Evolutionary conservation across 2,113 vertebrate genomes (phyloP).

Genomic region (Chaetodon trifascialis): DNA sequence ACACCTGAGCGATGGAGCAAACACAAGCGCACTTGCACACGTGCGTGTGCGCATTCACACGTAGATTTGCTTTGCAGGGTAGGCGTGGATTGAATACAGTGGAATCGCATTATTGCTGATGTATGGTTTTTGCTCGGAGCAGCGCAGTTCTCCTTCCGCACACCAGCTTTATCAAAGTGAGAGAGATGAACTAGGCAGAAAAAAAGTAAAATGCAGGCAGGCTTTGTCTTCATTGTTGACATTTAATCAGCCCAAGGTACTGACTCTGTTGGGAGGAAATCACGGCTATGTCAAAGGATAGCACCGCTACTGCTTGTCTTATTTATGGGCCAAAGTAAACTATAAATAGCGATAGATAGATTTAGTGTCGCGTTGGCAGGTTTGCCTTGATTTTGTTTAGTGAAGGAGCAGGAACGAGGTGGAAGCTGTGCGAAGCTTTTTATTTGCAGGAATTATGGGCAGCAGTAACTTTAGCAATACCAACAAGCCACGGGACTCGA

Average conservation of each 20-base stretch:
- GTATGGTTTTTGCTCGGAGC: constrained; percentile 71
- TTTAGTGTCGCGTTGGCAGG: constrained; percentile 26
- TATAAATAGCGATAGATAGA: constrained; percentile 53
- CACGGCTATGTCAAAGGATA: constrained; percentile 80
- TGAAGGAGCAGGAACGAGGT: constrained; percentile 22
- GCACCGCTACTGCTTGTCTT: constrained; percentile 63
- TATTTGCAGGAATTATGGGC: constrained; percentile 56
- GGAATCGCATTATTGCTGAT: constrained; percentile 79
- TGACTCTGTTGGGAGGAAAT: constrained; percentile 81
- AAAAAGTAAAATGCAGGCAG: constrained; percentile 66
- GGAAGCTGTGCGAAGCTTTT: constrained; percentile 42
- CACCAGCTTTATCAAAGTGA: constrained; percentile 69
- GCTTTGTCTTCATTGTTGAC: constrained; percentile 81
- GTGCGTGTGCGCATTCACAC: constrained; percentile 26
- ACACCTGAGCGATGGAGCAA: constrained; percentile 56
- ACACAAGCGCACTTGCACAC: constrained; percentile 38
- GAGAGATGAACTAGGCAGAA: constrained; percentile 59
- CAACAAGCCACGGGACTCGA: constrained; percentile 33
- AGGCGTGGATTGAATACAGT: constrained; percentile 68
- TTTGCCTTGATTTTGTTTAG: constrained; percentile 48
- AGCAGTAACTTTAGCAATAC: constrained; percentile 37
- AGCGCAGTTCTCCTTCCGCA: constrained; percentile 57
- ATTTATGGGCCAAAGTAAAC: constrained; percentile 59
- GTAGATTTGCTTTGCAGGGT: constrained; percentile 49
- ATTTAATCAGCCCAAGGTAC: constrained; percentile 85